phyloP scores from a whole-genome alignment of 2,797 vertebrate genomes.

The Mus caroli region DNA sequence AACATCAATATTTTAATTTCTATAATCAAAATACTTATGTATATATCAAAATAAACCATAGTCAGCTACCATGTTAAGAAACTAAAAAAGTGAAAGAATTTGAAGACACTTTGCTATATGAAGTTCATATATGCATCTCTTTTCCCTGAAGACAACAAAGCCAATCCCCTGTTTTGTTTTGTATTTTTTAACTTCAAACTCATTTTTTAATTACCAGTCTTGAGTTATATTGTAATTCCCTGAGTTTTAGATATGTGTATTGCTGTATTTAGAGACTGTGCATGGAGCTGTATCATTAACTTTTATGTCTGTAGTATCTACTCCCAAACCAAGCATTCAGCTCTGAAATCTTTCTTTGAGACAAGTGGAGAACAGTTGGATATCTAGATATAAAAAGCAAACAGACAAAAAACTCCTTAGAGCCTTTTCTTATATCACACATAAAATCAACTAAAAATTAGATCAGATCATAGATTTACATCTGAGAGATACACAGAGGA shows the following conservation, averaged over 20 bases:
- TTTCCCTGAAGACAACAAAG: constrained; percentile 39
- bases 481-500: neutral
- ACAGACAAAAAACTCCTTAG: neutral
- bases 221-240: neutral
- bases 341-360: constrained; percentile 4
- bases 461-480: constrained; percentile 17
- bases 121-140: neutral
- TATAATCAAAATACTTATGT: constrained; percentile 17
- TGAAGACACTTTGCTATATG: neutral
- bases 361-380: neutral
- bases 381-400: neutral
- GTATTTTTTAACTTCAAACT: neutral
- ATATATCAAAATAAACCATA: neutral
- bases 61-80: neutral
- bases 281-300: neutral
- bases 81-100: constrained; percentile 29
- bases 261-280: neutral
- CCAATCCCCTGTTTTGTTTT: neutral
- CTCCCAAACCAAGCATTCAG: neutral
- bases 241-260: neutral
- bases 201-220: neutral
- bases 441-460: constrained; percentile 52
- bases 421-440: neutral
- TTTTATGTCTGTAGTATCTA: neutral
- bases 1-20: constrained; percentile 30